Evolutionary conservation across 2,888 invertebrate genomes (phyloP).

Genomic region (Amiota communis): DNA sequence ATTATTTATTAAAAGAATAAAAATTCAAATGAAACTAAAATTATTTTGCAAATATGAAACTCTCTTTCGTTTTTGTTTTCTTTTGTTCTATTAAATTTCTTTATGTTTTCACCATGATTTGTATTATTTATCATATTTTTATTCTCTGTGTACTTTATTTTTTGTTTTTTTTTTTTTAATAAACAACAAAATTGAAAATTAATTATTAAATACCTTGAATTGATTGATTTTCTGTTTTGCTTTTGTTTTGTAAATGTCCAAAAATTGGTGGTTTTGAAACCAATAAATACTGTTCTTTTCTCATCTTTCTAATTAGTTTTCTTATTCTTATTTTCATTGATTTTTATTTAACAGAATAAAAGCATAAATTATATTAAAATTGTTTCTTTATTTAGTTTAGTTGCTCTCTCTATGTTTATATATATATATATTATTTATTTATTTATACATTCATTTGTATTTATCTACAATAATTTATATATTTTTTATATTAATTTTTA

Average conservation of each 20-base stretch:
- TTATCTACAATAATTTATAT: slow-evolving; percentile 49
- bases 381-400: slow-evolving; percentile 40
- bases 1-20: neutral
- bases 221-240: slow-evolving; percentile 23
- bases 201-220: too few relatives aligned
- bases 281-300: slow-evolving; percentile 51
- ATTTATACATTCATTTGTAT: slow-evolving; percentile 51
- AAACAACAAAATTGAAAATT: slow-evolving; percentile 1
- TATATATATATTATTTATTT: slow-evolving; percentile 50
- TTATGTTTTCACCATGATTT: neutral
- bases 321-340: slow-evolving; percentile 27
- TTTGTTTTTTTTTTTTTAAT: neutral
- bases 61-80: neutral
- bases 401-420: slow-evolving; percentile 34
- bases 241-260: slow-evolving; percentile 52
- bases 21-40: neutral
- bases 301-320: slow-evolving; percentile 31
- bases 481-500: slow-evolving; percentile 40
- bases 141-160: neutral
- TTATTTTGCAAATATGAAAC: neutral
- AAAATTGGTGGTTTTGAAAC: slow-evolving; percentile 66
- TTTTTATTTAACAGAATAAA: slow-evolving; percentile 45
- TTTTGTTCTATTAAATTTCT: neutral
- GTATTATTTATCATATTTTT: neutral
- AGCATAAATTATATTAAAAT: slow-evolving; percentile 43